Base-by-base conservation (phyloP, 2,888 invertebrate species). In the Diloba caeruleocephala region DNA sequence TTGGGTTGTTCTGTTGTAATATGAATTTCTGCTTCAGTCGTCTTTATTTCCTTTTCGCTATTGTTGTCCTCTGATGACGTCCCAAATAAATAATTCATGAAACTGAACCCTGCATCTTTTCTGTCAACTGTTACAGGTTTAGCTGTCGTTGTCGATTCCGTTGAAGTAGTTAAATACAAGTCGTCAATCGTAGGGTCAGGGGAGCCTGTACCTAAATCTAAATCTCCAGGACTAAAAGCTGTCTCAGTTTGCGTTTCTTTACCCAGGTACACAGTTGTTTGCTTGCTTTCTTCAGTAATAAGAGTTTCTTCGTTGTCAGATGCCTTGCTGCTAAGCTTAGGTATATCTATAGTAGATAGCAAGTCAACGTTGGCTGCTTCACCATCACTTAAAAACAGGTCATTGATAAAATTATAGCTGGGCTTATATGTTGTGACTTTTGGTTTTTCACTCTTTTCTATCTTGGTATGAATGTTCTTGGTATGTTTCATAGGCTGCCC, bases 31-130 rank as follows among this genome's bases (percentile, higher is more conserved):
- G 55, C 13, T 43, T 51, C 45, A 13, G 68, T 61, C 23, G 49
- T 58, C 34, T 62, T 64, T 12, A 71, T 87, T 70, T 65, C 67
- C 4, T 75, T 59, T 51, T 74, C 67, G 29, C 69, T 64, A 14
- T 78, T 75, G 33, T 31, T 62, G 13, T 84, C 87, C 17, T 85
- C 74, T 7, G 88, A 75, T 9, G 89, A 86, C 1, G 84, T 67
- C 67, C 94, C 92, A 50, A 93, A 92, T 8, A 92, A 74, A 53
- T 91, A 92, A 53, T 89, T 89, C 89, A 92, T 90, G 10, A 93
- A 79, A 51, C 86, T 92, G 45, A 88, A 90, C 9, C 82, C 82
- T 12, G 34, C 61, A 43, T 88, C 87, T 7, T 85, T 78, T 66
- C 83, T 80, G 28, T 89, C 83, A 3, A 82, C 74, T n/a, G 74